phyloP scores from a whole-genome alignment of 2,797 vertebrate species.

The Onychomys leucogaster region DNA sequence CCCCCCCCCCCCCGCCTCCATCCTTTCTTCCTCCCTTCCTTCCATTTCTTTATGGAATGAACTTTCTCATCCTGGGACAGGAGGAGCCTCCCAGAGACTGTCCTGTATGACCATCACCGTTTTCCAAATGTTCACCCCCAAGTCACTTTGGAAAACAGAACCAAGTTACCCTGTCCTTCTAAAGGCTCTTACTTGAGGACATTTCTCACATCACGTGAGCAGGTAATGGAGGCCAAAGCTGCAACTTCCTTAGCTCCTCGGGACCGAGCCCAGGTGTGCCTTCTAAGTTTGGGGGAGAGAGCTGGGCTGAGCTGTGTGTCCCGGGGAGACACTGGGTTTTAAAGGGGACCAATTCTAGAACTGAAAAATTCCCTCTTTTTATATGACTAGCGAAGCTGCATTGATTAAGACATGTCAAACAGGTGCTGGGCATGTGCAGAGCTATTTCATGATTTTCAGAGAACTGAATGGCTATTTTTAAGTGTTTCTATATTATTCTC shows the following conservation, averaged over 20 bases:
- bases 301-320: constrained; percentile 62
- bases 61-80: constrained; percentile 14
- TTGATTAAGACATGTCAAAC: constrained; percentile 79
- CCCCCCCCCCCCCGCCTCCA: background rate
- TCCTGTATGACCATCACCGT: background rate
- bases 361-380: constrained; percentile 73
- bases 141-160: background rate
- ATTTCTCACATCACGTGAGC: constrained; percentile 32
- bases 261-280: constrained; percentile 87
- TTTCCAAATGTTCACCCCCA: background rate
- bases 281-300: constrained; percentile 75
- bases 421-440: constrained; percentile 79
- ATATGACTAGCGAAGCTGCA: constrained; percentile 80
- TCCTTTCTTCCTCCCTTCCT: background rate
- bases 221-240: constrained; percentile 79
- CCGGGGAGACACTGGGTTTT: constrained; percentile 76
- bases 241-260: constrained; percentile 82
- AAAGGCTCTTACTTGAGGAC: background rate
- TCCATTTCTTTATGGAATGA: background rate
- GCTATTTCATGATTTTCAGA: constrained; percentile 78
- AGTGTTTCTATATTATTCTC: constrained; percentile 74
- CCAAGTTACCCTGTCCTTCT: constrained; percentile 20
- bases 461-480: constrained; percentile 69
- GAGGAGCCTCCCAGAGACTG: background rate
- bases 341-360: constrained; percentile 73